phyloP scores from a whole-genome alignment of 2,797 vertebrate species.

The Notamacropus eugenii region DNA sequence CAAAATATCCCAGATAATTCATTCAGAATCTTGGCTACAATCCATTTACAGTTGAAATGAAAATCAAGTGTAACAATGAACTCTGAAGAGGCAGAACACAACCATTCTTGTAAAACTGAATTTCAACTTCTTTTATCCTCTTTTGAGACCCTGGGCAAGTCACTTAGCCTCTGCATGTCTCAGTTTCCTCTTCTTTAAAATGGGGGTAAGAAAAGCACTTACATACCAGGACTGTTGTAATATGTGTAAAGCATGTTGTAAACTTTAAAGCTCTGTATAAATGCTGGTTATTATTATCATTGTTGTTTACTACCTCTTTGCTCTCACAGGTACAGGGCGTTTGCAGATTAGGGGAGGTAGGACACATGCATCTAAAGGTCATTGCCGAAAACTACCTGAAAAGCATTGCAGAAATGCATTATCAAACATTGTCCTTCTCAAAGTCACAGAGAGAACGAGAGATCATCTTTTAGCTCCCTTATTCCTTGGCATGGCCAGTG shows the following conservation, averaged over 20 bases:
- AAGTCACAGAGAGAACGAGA: neutral
- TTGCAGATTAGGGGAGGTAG: neutral
- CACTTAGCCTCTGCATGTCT: neutral
- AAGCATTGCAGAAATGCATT: neutral
- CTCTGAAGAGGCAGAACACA: neutral
- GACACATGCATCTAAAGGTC: neutral
- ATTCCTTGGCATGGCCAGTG: neutral
- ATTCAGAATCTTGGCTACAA: neutral
- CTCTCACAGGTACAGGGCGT: neutral
- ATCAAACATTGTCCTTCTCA: neutral
- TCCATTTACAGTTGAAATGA: neutral
- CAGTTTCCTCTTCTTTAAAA: neutral
- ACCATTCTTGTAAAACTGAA: neutral
- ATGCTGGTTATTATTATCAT: neutral
- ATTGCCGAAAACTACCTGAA: neutral
- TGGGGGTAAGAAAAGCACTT: neutral
- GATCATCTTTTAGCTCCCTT: neutral
- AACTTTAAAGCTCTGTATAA: neutral
- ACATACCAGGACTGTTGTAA: neutral
- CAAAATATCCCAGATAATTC: neutral
- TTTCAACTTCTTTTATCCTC: neutral
- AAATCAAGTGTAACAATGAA: neutral
- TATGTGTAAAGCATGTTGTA: neutral
- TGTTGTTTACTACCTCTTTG: neutral
- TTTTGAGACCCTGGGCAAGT: neutral